phyloP scores from a whole-genome alignment of 1,140 invertebrate species.

The Contarinia nasturtii region DNA sequence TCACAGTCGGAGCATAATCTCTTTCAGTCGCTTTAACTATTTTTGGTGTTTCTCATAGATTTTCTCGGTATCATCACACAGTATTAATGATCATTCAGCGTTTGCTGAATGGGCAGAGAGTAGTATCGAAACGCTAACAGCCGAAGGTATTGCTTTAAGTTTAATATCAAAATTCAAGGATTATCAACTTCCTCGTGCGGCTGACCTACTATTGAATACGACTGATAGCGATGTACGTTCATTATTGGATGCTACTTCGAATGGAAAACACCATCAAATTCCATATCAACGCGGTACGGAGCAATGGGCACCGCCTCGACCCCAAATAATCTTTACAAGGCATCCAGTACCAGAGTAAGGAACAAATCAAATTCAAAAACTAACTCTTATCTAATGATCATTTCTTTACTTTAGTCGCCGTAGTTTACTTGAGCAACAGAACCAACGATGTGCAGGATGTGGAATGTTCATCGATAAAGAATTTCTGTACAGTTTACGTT shows the following conservation, averaged over 20 bases:
- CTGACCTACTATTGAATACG: constrained; percentile 50
- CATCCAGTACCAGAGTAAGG: constrained; percentile 47
- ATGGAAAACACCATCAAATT: constrained; percentile 29
- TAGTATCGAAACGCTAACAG: constrained; percentile 27
- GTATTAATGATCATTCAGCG: constrained; percentile 5
- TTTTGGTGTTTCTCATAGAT: not conserved
- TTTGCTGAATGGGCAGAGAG: constrained; percentile 7
- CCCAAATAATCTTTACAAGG: constrained; percentile 68
- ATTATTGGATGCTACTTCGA: constrained; percentile 14
- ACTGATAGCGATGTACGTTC: no score
- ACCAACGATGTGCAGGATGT: constrained; percentile 69
- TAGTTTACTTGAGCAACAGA: constrained; percentile 50
- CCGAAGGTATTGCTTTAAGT: constrained; percentile 60
- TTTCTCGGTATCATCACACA: not conserved
- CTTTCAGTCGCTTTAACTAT: no score
- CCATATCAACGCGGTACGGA: constrained; percentile 40
- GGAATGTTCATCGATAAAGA: constrained; percentile 55
- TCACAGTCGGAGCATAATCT: no score
- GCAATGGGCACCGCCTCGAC: constrained; percentile 69
- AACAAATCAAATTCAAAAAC: constrained; percentile 10
- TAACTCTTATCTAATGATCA: no score
- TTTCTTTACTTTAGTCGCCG: constrained; percentile 32
- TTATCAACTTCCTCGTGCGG: constrained; percentile 53
- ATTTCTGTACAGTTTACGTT: constrained; percentile 51
- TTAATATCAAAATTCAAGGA: constrained; percentile 58